Base-by-base conservation (phyloP, 2,888 invertebrate species). In the Drosophila melanosoma region DNA sequence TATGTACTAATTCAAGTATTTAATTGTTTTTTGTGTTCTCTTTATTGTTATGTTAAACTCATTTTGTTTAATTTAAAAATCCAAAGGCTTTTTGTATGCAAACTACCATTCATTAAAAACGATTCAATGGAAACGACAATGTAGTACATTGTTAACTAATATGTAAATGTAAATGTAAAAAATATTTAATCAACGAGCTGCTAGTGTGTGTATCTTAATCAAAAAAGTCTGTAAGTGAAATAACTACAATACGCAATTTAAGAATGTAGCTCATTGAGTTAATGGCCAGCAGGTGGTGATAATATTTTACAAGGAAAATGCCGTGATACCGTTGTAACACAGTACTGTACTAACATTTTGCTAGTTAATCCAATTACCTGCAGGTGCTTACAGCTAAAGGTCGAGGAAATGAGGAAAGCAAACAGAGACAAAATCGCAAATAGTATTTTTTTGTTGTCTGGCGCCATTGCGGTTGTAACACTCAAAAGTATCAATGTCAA, bases 161-260 rank as follows among this genome's bases (percentile, higher is more conserved):
- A 76, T 26, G 42, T 57, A 32, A 57, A 57, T 57, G 33, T 74
- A 62, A 32, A 32, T 72, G 68, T 33, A 72, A 32, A 74, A 71
- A 36, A 74, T 69, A 32, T 52, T 67, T 69, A 65, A 69, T 40
- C 58, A 69, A 63, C 64, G 52, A 80, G 45, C 64, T 82, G 90
- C 90, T 89, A 90, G 75, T 74, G 90, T 91, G 90, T 91, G 78
- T 91, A 90, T 91, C 90, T 91, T 88, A 91, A 91, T 90, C 51
- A 91, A 91, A 90, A 87, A 86, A 89, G 78, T 86, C 89, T 86
- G 73, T 76, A 88, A 75, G 75, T 85, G 85, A 76, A 81, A 59
- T 59, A 73, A 82, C 65, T 64, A 64, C 61, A 67, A 73, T 52
- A 69, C 66, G 69, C 57, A 62, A 74, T 48, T 69, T 51, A 54